Base-by-base conservation (phyloP, 2,797 vertebrate species). In the Carapus acus region DNA sequence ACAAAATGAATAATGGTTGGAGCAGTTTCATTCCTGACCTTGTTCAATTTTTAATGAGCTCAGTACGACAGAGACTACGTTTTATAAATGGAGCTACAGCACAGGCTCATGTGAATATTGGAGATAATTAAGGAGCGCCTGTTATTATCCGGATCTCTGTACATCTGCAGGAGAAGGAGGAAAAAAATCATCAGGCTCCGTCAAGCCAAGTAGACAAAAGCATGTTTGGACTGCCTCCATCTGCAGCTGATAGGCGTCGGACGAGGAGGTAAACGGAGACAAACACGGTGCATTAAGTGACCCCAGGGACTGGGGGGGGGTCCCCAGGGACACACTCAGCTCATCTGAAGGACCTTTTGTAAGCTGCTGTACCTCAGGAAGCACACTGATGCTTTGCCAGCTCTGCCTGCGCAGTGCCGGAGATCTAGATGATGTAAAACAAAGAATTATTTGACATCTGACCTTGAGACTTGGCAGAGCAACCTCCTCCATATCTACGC, bases 11-110 rank as follows among this genome's bases (percentile, higher is more conserved):
- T 82, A 87, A 89, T 87, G 83, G 79, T 76, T 67, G 77, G 74
- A 83, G 66, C 65, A 71, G 80, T 82, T 87, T 87, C 79, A 87
- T 87, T 88, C 82, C 82, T 88, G 87, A 88, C 88, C 88, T 87
- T 83, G 81, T 71, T 89, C 54, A 87, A 90, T 89, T 86, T 85
- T 90, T 90, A 84, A 90, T 88, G 82, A 88, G 83, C 83, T 81
- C 73, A 61, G 76, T 79, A 75, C 57, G 63, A 78, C 60, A 69
- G 77, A 73, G 78, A 77, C 75, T 68, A 66, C 73, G 74, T 84
- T 74, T 85, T 77, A 86, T 83, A 86, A 87, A 86, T 82, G 78
- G 78, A 76, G 67, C 80, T 73, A 27, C 24, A 27, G 24, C 24
- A 76, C 69, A 76, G 61, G 69, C 77, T 83, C 68, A 20, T 79